A percentile compares a stretch with the other conserved stretches of the same genome.
phyloP scores from a whole-genome alignment of 2,888 invertebrate species.

The Zygaena filipendulae region DNA sequence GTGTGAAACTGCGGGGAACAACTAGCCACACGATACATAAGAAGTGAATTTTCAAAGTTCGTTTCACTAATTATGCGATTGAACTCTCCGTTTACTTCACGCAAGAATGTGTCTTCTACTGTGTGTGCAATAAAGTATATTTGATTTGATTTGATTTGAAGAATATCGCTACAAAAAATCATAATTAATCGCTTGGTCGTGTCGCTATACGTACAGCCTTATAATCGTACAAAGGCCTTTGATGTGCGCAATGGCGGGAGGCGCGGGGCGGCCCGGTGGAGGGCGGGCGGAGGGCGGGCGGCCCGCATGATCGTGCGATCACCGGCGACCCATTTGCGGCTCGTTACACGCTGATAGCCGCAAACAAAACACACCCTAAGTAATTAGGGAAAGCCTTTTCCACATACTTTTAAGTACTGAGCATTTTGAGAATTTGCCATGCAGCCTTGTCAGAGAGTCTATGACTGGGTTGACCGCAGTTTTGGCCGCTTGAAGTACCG shows the following conservation, averaged over 20 bases:
- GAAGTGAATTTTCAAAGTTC: too few relatives aligned
- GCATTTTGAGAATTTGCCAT: too few relatives aligned
- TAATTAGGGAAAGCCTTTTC: conserved; percentile 67
- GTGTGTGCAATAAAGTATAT: too few relatives aligned
- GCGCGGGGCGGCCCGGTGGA: too few relatives aligned
- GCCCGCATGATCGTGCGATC: conserved; percentile 66
- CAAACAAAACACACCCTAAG: conserved; percentile 67
- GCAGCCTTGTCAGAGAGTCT: conserved; percentile 20
- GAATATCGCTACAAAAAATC: too few relatives aligned
- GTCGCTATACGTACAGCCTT: conserved; percentile 18
- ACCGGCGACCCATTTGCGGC: conserved; percentile 61
- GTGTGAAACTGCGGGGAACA: too few relatives aligned
- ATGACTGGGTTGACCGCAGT: conserved; percentile 5
- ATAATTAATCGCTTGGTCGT: conserved; percentile 30
- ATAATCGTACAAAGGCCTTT: conserved; percentile 63
- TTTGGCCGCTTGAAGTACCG: too few relatives aligned
- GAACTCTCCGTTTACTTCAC: too few relatives aligned
- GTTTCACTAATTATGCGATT: too few relatives aligned
- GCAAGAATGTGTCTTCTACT: too few relatives aligned
- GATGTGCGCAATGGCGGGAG: conserved; percentile 33
- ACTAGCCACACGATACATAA: too few relatives aligned
- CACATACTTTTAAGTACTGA: conserved; percentile 61
- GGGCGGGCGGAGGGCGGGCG: conserved; percentile 36
- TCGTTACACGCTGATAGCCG: conserved; percentile 66
- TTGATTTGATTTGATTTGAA: too few relatives aligned